Conservation (phyloP, 2,888 invertebrate genomes). For the Belgica antarctica region DNA sequence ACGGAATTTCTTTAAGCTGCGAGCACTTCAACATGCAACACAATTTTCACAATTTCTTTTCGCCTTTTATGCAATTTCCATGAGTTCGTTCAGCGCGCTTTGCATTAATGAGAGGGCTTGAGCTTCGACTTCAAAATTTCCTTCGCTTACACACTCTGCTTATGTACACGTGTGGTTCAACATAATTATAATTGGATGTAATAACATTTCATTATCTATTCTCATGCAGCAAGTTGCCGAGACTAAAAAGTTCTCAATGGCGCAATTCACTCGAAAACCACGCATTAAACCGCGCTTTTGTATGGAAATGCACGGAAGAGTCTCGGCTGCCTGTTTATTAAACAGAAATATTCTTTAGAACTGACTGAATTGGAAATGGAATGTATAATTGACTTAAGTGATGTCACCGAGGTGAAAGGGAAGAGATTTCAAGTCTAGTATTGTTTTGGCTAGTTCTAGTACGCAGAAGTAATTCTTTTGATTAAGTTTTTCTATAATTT, state of each 20-base stretch:
- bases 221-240: not conserved
- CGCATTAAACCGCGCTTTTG: not conserved
- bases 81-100: not conserved
- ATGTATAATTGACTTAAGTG: no score
- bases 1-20: not conserved
- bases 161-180: conserved; percentile 28
- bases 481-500: no score
- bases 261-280: not conserved
- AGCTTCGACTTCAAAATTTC: not conserved
- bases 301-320: conserved; percentile 5
- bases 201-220: conserved; percentile 32
- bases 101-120: not conserved
- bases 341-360: not conserved
- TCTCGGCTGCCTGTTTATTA: conserved; percentile 4
- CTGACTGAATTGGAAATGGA: not conserved
- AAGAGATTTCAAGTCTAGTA: no score
- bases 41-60: not conserved
- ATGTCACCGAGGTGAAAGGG: no score
- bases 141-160: not conserved
- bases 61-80: conserved; percentile 5
- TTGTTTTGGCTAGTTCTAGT: no score
- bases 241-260: not conserved
- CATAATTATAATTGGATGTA: conserved; percentile 41
- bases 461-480: no score
- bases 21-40: not conserved